These are phyloP conservation scores for Myopa testacea DNA, from an alignment of 2,888 invertebrate genomes.

Conservation along the genomic window DNA sequence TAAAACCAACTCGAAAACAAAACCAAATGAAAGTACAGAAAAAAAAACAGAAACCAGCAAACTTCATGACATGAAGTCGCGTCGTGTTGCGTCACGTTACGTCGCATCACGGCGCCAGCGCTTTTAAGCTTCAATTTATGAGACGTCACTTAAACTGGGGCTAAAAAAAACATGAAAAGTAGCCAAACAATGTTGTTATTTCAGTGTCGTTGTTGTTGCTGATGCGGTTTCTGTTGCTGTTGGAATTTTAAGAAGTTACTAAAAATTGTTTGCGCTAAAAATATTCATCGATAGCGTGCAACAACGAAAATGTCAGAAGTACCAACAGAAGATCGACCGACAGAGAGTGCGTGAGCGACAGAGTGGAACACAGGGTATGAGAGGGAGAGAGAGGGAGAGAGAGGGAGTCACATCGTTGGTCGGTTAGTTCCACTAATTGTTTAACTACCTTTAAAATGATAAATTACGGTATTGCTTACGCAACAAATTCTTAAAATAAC, in stretches of 20 bases:
- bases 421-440: not conserved
- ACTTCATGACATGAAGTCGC: not conserved
- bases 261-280: not conserved
- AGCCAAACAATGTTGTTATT: not conserved
- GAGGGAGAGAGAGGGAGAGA: not conserved
- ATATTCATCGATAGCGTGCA: not conserved
- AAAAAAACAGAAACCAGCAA: too few relatives aligned
- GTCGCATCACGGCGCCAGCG: not conserved
- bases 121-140: not conserved
- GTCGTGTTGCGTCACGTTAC: not conserved
- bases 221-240: conserved; percentile 4
- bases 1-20: not conserved
- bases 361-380: not conserved
- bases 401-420: not conserved
- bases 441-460: not conserved
- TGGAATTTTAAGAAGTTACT: not conserved
- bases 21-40: too few relatives aligned
- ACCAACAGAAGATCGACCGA: not conserved
- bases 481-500: too few relatives aligned
- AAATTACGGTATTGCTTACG: not conserved
- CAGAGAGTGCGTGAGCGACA: too few relatives aligned
- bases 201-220: not conserved
- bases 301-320: not conserved
- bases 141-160: not conserved
- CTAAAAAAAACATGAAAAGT: too few relatives aligned